Evolutionary conservation across 2,888 invertebrate genomes (phyloP).

Genomic region (Sarcophaga variegata): DNA sequence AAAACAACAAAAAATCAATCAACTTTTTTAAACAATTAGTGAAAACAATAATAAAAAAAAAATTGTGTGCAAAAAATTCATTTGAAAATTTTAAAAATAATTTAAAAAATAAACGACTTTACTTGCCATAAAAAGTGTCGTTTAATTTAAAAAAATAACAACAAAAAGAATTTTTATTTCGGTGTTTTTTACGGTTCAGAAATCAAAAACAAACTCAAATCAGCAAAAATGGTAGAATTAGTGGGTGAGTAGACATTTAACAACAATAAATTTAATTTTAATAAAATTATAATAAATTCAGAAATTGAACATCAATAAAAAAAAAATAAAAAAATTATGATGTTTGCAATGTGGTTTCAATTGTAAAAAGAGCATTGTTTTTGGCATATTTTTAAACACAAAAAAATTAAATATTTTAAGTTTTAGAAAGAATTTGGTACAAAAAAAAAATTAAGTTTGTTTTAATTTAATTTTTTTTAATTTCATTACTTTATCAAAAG

Average conservation of each 20-base stretch:
- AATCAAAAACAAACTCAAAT: background rate
- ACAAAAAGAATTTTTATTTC: background rate
- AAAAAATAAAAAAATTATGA: too few species aligned
- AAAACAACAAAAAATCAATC: background rate
- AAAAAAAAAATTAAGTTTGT: too few species aligned
- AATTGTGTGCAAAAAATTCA: background rate
- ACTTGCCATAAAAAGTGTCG: background rate
- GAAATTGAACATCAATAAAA: too few species aligned
- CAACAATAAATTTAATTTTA: too few species aligned
- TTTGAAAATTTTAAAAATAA: background rate
- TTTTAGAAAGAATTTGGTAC: too few species aligned
- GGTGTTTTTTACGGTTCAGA: conserved; percentile 17
- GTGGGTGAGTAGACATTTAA: conserved; percentile 52
- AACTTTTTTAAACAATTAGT: background rate
- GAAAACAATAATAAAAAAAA: background rate
- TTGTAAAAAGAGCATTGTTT: too few species aligned
- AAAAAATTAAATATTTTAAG: too few species aligned
- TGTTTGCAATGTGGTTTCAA: too few species aligned
- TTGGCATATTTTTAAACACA: too few species aligned
- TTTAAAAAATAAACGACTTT: background rate
- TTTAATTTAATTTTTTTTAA: too few species aligned
- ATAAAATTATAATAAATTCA: too few species aligned
- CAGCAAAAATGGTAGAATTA: conserved; percentile 62
- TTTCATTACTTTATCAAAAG: too few species aligned
- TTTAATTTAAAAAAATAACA: background rate